Percentiles rank a stretch among this genome's conserved stretches.
phyloP scores from a whole-genome alignment of 2,888 invertebrate genomes.

The Tetrapedia diversipes region DNA sequence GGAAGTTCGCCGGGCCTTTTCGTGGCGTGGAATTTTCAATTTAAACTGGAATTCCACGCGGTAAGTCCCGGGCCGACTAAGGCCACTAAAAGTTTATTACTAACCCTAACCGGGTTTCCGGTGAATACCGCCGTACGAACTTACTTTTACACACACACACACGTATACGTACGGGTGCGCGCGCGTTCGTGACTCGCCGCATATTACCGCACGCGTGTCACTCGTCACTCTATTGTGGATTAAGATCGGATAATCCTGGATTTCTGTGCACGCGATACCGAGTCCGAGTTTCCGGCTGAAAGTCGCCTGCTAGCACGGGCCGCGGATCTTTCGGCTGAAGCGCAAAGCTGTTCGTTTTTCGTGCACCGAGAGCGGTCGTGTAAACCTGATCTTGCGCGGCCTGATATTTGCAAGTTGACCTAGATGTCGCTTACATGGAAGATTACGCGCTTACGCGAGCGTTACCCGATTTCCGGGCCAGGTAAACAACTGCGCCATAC shows the following conservation, averaged over 20 bases:
- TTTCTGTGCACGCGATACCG: conserved; percentile 3
- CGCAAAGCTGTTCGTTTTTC: not conserved
- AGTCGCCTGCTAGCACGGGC: not conserved
- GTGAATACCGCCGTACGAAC: not conserved
- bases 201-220: conserved; percentile 38
- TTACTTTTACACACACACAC: not conserved
- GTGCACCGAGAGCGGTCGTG: not conserved
- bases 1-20: conserved; percentile 26
- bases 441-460: conserved; percentile 1
- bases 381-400: not conserved
- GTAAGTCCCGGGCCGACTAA: conserved; percentile 21
- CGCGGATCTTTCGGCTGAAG: not conserved
- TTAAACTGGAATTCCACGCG: conserved; percentile 45
- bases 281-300: not conserved
- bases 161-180: too few species aligned
- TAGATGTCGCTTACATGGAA: not conserved
- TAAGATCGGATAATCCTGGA: conserved; percentile 52
- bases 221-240: conserved; percentile 29
- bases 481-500: too few species aligned
- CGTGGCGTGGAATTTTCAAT: conserved; percentile 54
- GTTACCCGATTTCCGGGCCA: not conserved
- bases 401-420: not conserved
- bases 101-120: conserved; percentile 19
- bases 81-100: conserved; percentile 47
- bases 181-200: not conserved